Evolutionary conservation across 2,113 vertebrate genomes (phyloP).

Genomic region (Xenopus tropicalis): UCB_Xtro_10.0 CM004449.2:90792001-90792500

Average conservation of each 20-base stretch:
- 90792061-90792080: no score
- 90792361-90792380: conserved; percentile 3
- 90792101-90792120: no score
- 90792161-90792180: no score
- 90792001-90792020: no score
- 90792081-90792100: no score
- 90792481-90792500: conserved; percentile 4
- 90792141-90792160: no score
- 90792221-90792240: not conserved
- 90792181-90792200: no score
- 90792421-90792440: not conserved
- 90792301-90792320: not conserved
- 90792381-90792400: conserved; percentile 16
- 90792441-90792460: not conserved
- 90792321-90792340: not conserved
- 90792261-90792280: not conserved
- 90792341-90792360: not conserved
- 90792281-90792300: not conserved
- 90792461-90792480: not conserved
- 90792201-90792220: no score
- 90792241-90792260: not conserved
- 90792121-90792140: no score
- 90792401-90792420: not conserved
- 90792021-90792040: no score
- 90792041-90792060: no score